phyloP scores from a whole-genome alignment of 2,797 vertebrate species.

The Poecilia gillii region DNA sequence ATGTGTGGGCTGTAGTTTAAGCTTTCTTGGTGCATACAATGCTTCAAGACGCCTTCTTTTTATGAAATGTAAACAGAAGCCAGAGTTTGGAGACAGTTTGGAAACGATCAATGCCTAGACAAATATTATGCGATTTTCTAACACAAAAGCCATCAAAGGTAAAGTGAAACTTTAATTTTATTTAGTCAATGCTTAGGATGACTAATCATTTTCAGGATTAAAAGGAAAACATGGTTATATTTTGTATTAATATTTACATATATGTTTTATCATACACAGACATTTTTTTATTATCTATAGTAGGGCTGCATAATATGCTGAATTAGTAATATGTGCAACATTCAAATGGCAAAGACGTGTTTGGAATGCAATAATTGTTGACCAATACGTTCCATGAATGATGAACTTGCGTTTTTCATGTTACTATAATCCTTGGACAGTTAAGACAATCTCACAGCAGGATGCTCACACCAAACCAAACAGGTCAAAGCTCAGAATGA shows the following conservation, averaged over 20 bases:
- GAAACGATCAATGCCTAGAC: background rate
- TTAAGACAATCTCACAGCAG: background rate
- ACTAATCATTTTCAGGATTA: background rate
- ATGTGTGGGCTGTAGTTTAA: constrained; percentile 44
- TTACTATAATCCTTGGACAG: background rate
- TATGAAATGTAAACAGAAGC: constrained; percentile 12
- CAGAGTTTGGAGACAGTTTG: background rate
- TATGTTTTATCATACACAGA: background rate
- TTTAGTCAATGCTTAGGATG: background rate
- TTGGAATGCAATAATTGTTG: background rate
- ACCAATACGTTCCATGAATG: background rate
- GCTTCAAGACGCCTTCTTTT: constrained; percentile 6
- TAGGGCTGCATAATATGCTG: background rate
- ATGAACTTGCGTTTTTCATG: background rate
- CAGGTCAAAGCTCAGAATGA: background rate
- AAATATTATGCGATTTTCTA: background rate
- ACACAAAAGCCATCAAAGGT: background rate
- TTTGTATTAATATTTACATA: background rate
- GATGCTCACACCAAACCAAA: background rate
- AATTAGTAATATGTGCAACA: background rate
- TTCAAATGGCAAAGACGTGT: background rate
- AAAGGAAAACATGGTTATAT: background rate
- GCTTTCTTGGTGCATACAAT: background rate
- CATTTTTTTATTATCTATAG: background rate
- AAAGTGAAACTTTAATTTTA: background rate